Percentiles rank a stretch among this genome's conserved stretches.
Conservation (phyloP, 2,113 vertebrate species). For the Trichomycterus rosablanca region DNA sequence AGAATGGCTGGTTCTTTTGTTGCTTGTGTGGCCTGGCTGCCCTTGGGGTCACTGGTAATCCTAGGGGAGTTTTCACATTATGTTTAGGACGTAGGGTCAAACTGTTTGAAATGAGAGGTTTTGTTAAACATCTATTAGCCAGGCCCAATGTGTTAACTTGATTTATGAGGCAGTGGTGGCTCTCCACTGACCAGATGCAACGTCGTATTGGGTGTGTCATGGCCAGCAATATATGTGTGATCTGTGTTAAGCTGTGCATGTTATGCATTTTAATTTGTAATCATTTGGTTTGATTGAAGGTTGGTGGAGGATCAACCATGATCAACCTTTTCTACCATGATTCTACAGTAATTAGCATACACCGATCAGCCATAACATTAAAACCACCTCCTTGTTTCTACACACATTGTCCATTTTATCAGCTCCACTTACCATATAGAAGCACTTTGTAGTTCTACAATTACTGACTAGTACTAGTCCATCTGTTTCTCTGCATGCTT, state of each 20-base stretch:
- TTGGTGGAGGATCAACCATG: no score
- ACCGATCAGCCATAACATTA: no score
- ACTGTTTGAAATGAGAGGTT: constrained; percentile 75
- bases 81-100: constrained; percentile 71
- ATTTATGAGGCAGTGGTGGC: constrained; percentile 67
- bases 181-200: constrained; percentile 16
- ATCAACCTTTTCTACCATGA: no score
- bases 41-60: constrained; percentile 70
- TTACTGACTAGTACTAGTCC: no score
- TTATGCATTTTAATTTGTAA: neutral
- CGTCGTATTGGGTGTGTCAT: constrained; percentile 44
- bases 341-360: no score
- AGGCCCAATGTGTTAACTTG: constrained; percentile 63
- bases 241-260: neutral
- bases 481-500: no score
- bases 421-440: no score
- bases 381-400: no score
- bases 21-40: constrained; percentile 60
- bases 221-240: constrained; percentile 8
- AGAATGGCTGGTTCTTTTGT: constrained; percentile 70
- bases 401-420: no score
- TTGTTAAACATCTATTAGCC: constrained; percentile 79
- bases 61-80: constrained; percentile 76
- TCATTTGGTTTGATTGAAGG: neutral
- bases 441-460: no score